Conservation (phyloP, 2,888 invertebrate species). For the Erpobdella octoculata region DNA sequence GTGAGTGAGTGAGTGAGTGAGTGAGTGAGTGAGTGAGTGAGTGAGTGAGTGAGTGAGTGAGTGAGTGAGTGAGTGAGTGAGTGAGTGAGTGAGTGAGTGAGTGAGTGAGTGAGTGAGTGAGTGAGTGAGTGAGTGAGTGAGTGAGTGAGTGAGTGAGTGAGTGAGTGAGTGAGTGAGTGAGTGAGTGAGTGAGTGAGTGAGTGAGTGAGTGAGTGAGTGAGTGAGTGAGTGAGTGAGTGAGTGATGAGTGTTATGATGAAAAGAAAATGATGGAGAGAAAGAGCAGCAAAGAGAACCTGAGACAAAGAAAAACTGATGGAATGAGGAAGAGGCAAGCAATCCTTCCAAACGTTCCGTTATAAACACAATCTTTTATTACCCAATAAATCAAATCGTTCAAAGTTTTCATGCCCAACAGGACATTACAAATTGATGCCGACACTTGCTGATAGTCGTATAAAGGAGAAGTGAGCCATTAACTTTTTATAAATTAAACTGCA, state of each 20-base stretch:
- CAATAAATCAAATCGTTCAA: no score
- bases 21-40: slow-evolving; percentile 17
- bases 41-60: slow-evolving; percentile 17
- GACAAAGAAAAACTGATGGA: no score
- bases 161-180: slow-evolving; percentile 8
- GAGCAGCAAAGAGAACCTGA: no score
- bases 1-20: slow-evolving; percentile 17
- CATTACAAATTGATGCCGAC: no score
- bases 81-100: slow-evolving; percentile 12
- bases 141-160: slow-evolving; percentile 8
- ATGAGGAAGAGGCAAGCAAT: no score
- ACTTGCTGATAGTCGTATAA: no score
- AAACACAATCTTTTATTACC: no score
- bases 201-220: slow-evolving; percentile 13
- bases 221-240: slow-evolving; percentile 12
- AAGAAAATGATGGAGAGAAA: background rate
- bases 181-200: slow-evolving; percentile 8
- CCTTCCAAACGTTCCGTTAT: no score
- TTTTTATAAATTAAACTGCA: no score
- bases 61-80: slow-evolving; percentile 17
- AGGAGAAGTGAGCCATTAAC: no score
- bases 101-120: slow-evolving; percentile 8
- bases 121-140: slow-evolving; percentile 8
- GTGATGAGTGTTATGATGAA: background rate
- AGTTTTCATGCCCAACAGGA: no score